Evolutionary conservation across 2,888 invertebrate genomes (phyloP), one percentile per base, ranked within the genome.

Genomic region (Tiliacea citrago): DNA sequence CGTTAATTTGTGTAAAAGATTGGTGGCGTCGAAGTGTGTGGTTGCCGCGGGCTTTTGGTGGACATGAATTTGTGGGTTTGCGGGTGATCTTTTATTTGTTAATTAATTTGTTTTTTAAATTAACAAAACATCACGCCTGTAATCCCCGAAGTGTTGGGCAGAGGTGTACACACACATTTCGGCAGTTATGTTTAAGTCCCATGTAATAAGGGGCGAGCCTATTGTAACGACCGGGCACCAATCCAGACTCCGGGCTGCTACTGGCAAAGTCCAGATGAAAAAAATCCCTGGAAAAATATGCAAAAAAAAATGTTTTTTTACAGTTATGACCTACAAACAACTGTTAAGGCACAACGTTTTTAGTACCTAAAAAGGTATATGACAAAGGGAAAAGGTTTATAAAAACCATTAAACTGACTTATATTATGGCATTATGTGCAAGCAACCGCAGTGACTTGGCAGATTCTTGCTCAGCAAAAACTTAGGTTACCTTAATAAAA

Each of bases 11-110:
- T 61, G 10, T 6, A 51, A 47, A 10, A 55, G 42, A 42, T 18
- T 53, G 18, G 6, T 35, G 13, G 13, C 12, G 51, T 45, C 1
- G 57, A 60, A 65, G 53, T 39, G n/a, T 8, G 21, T 51, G 16
- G 39, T 61, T 39, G 24, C 75, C 57, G n/a, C 13, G 9, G 62
- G 72, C 55, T 29, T 7, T 71, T 62, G 42, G 9, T n/a, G 29
- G 29, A 35, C 29, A 53, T 55, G 29, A 1, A 49, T 24, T 55
- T 57, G 39, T 45, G 3, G 18, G 18, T 77, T 39, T 71, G 16
- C 13, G 39, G 13, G 39, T 57, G n/a, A 39, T 57, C 16, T 18
- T 18, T 8, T 13, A 29, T 8, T 47, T n/a, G n/a, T n/a, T n/a
- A n/a, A n/a, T n/a, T n/a, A n/a, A n/a, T n/a, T n/a, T n/a, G n/a